phyloP scores from a whole-genome alignment of 2,888 invertebrate genomes.

The Sinotaia quadrata region DNA sequence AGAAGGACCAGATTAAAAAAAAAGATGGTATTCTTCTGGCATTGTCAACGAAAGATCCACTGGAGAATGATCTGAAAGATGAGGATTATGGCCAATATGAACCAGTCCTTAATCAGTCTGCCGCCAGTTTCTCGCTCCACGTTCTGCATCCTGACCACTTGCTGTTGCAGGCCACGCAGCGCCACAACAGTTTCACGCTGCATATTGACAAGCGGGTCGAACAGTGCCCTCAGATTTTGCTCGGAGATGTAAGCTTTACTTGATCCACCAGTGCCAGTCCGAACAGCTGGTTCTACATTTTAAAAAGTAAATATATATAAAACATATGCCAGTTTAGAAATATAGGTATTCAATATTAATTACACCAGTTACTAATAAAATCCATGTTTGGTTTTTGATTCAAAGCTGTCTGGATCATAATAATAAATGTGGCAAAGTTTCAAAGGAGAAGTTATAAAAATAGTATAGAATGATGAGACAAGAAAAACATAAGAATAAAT shows the following conservation, averaged over 20 bases:
- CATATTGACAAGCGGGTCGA: conserved; percentile 37
- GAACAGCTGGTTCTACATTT: not conserved
- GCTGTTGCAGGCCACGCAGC: conserved; percentile 48
- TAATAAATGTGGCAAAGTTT: no score
- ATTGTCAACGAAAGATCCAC: conserved; percentile 47
- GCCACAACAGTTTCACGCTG: conserved; percentile 53
- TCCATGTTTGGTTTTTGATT: no score
- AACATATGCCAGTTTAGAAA: not conserved
- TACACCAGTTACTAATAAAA: no score
- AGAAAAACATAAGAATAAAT: no score
- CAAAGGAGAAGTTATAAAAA: no score
- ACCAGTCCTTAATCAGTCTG: conserved; percentile 43
- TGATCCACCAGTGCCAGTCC: not conserved
- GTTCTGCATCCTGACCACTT: conserved; percentile 42
- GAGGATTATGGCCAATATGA: conserved; percentile 49
- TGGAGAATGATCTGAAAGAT: conserved; percentile 55
- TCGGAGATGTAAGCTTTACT: conserved; percentile 9
- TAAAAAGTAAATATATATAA: not conserved
- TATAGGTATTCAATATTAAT: not conserved
- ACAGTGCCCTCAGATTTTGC: conserved; percentile 5
- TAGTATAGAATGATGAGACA: no score
- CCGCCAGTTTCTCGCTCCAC: conserved; percentile 18
- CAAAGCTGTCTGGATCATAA: no score
- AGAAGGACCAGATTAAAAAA: no score
- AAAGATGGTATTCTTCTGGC: no score